Evolutionary conservation across 2,113 vertebrate genomes (phyloP).

Genomic region (Cairina moschata): DNA sequence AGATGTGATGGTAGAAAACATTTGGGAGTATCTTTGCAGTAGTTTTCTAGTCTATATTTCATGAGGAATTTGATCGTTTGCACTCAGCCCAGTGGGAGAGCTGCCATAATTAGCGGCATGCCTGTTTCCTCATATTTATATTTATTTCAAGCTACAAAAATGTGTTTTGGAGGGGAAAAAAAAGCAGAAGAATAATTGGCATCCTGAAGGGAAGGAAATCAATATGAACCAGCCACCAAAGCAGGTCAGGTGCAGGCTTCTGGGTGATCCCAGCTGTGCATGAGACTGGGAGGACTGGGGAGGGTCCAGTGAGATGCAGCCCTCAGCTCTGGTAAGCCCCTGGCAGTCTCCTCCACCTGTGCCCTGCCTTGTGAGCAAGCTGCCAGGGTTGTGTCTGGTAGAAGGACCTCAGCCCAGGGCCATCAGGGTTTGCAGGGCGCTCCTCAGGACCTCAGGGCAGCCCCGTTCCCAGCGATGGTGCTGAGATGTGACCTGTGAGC

Average conservation of each 20-base stretch:
- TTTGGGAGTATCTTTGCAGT: neutral
- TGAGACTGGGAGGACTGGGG: neutral
- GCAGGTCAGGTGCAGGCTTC: neutral
- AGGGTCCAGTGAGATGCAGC: neutral
- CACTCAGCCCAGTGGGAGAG: neutral
- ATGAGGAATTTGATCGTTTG: neutral
- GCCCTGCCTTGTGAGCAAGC: rapidly evolving
- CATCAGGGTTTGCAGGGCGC: too few species aligned
- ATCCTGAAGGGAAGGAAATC: neutral
- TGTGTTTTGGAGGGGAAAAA: neutral
- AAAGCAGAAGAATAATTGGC: neutral
- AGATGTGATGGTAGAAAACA: rapidly evolving
- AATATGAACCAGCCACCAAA: neutral
- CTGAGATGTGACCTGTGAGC: neutral
- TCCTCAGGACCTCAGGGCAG: neutral
- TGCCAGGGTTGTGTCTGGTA: neutral
- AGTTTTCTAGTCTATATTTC: neutral
- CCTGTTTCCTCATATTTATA: neutral
- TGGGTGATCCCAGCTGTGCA: rapidly evolving
- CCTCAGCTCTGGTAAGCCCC: rapidly evolving
- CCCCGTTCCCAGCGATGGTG: rapidly evolving
- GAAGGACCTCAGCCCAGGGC: neutral
- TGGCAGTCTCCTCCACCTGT: rapidly evolving
- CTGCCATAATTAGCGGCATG: neutral
- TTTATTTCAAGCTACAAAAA: neutral